phyloP scores from a whole-genome alignment of 2,113 vertebrate species.

The Calidris pygmaea region DNA sequence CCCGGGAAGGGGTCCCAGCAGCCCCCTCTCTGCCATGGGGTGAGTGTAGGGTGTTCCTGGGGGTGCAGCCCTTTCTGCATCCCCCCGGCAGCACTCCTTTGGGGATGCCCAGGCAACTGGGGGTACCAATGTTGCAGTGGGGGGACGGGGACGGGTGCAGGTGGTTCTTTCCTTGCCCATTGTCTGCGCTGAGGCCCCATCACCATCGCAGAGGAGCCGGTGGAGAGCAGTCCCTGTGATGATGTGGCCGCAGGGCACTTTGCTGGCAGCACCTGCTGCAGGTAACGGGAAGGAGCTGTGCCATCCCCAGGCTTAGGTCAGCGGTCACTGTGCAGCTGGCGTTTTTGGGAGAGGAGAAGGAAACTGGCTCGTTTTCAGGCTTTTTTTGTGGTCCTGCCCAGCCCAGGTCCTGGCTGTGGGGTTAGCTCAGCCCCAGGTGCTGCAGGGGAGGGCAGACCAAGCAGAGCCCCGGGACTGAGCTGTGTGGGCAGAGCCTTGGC shows the following conservation, averaged over 20 bases:
- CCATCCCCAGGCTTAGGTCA: not conserved
- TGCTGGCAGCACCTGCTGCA: not conserved
- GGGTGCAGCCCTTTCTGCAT: not conserved
- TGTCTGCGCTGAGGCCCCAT: not conserved
- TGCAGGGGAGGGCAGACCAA: not conserved
- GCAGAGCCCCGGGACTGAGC: not conserved
- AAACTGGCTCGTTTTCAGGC: not conserved
- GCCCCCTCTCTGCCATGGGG: not conserved
- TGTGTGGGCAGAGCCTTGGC: not conserved
- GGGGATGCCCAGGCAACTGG: not conserved
- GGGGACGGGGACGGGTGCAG: not conserved
- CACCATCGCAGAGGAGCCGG: not conserved
- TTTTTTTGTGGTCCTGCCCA: not conserved
- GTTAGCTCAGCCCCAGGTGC: not conserved
- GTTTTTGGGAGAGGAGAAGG: not conserved
- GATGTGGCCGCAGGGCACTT: fast-evolving
- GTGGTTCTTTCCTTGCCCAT: not conserved
- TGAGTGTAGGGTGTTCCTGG: not conserved
- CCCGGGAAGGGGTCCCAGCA: fast-evolving
- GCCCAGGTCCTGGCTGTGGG: not conserved
- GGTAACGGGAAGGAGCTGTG: not conserved
- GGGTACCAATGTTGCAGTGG: fast-evolving
- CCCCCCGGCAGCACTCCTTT: not conserved
- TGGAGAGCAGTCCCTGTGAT: not conserved
- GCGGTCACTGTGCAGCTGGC: fast-evolving